phyloP scores from a whole-genome alignment of 1,140 invertebrate genomes.

The Lepidurus packardi region DNA sequence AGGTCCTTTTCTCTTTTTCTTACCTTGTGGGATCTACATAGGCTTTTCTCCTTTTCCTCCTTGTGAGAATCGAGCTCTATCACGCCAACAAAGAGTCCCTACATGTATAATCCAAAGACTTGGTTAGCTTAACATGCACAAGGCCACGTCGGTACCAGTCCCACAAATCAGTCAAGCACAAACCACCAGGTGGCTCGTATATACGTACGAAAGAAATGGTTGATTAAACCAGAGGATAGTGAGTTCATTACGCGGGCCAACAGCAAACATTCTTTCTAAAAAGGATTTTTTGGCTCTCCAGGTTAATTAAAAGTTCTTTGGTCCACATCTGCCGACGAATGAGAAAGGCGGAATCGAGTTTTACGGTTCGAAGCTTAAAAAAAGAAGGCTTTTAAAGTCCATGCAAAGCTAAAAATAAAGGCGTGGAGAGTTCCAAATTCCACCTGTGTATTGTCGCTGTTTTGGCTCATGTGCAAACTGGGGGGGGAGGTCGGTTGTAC shows the following conservation, averaged over 20 bases:
- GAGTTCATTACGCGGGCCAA: not conserved
- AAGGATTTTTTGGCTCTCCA: not conserved
- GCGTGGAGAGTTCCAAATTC: not conserved
- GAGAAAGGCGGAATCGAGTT: not conserved
- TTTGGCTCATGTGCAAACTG: constrained; percentile 4
- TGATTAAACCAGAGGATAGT: not conserved
- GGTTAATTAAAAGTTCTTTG: not conserved
- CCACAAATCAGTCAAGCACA: too few relatives aligned
- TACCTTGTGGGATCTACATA: too few relatives aligned
- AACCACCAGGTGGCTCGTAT: too few relatives aligned
- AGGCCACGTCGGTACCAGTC: too few relatives aligned
- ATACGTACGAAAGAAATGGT: not conserved
- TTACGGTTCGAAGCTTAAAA: not conserved
- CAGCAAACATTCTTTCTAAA: not conserved
- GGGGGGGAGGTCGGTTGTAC: not conserved
- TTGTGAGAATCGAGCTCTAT: too few relatives aligned
- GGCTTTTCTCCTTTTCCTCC: too few relatives aligned
- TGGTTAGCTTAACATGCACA: too few relatives aligned
- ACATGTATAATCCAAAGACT: too few relatives aligned
- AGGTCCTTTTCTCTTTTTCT: too few relatives aligned
- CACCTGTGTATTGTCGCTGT: constrained; percentile 12
- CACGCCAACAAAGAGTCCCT: too few relatives aligned
- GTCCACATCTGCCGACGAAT: not conserved
- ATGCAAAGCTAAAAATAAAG: too few relatives aligned
- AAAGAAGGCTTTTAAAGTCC: too few relatives aligned